Base-by-base conservation (phyloP, 2,797 vertebrate species). In the Rhinoraja longicauda region DNA sequence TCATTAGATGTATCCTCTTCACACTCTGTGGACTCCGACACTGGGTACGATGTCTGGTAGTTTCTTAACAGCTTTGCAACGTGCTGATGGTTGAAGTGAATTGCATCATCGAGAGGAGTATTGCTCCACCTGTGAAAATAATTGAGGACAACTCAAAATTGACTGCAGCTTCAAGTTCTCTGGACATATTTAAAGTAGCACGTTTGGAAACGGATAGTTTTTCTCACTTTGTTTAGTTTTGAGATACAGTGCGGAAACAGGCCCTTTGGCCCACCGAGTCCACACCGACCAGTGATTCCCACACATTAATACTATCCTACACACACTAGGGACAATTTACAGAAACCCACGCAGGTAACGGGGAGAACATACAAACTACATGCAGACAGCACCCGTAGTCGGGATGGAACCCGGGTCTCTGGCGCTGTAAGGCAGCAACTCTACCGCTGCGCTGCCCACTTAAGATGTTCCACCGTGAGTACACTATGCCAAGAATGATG, bases 111-210 rank as follows among this genome's bases (percentile, higher is more conserved):
- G 45, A 97, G 94, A 0, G 97, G 96, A 53, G 96, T 95, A 94
- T 97, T 98, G n/a, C 97, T 97, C 97, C 97, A 98, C 94, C 97
- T 98, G 93, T 92, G 70, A 93, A 59, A 84, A 88, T 88, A 67
- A 88, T 36, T 36, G 7, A 67, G 32, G 84, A 88, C 62, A 36
- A 67, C 32, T 84, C 81, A 32, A 36, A 88, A 32, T 17, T 10
- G 29, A 19, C 29, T 88, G n/a, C 15, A 17, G 59, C 36, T 64
- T 64, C 59, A 88, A 32, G 12, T 88, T 88, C 29, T 88, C 84
- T 88, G 82, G n/a, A n/a, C 1, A 8, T 29, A 29, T n/a, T 84
- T 10, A n/a, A 57, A 78, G 81, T 24, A 81, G 1, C 53, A 84
- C 67, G 32, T 88, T 64, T 84, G 53, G 26, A 59, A 59, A 59